Percentiles rank a stretch among this genome's conserved stretches.
These are phyloP conservation scores for Corythaixoides concolor DNA, from an alignment of 2,113 vertebrate genomes.

Conservation along the genomic window DNA sequence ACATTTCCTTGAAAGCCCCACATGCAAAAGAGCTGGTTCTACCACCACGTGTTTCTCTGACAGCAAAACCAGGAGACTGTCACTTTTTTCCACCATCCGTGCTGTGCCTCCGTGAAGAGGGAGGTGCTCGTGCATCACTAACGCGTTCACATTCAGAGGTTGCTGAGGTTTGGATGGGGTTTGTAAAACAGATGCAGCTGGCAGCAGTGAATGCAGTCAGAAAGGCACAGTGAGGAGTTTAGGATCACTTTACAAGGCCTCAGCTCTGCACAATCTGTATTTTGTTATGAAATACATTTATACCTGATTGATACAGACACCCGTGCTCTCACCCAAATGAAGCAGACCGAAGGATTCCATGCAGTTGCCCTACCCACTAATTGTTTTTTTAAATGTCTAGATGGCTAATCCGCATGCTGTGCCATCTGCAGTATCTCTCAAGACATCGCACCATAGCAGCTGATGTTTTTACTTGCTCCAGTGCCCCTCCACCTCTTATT, in stretches of 20 bases:
- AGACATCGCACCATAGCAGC: background rate
- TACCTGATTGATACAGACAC: background rate
- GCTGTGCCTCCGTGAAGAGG: background rate
- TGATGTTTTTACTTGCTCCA: background rate
- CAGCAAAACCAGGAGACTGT: background rate
- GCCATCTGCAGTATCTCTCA: background rate
- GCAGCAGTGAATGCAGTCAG: background rate
- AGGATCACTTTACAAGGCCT: background rate
- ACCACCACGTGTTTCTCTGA: background rate
- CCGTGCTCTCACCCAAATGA: background rate
- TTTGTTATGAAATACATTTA: background rate
- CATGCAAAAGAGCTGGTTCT: background rate
- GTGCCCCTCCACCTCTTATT: background rate
- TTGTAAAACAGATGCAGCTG: background rate
- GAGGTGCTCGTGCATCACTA: background rate
- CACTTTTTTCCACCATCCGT: constrained; percentile 46
- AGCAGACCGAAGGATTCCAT: rapidly evolving
- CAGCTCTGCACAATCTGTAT: background rate
- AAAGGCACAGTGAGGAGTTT: background rate
- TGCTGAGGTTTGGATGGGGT: background rate
- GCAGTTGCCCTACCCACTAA: background rate
- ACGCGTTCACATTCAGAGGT: background rate
- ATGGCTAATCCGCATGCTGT: background rate
- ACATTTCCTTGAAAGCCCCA: background rate
- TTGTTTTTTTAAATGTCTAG: background rate